Base-by-base conservation (phyloP, 1,140 invertebrate species). In the Magallana angulata region DNA sequence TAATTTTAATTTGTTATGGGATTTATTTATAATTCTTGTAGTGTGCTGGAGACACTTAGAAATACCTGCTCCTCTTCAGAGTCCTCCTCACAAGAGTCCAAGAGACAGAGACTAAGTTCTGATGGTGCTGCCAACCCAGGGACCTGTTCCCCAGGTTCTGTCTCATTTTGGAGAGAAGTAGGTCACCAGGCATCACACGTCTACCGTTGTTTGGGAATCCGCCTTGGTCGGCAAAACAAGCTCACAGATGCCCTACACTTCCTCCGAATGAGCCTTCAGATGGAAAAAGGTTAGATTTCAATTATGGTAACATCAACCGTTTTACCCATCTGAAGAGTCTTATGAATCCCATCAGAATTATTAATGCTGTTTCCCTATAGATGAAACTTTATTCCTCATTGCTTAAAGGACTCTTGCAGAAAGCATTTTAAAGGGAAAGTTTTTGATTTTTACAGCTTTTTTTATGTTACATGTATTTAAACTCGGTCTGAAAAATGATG, bases 221-320 rank as follows among this genome's bases (percentile, higher is more conserved):
- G 24, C 14, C 59, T 86, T 12, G 68, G 24, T 76, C 68, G 2
- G 58, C 85, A 86, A 82, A 59, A 60, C 59, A 36, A 86, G 80
- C 58, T 86, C 85, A 82, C 60, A 16, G 85, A 86, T 86, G 85
- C 85, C 48, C 57, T 86, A 16, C 85, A 86, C 56, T 86, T 80
- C 18, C 80, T 86, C 16, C 82, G 85, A 82, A 24, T 86, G 12
- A 18, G 80, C 18, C 36, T 86, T 18, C 24, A 81, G n/a, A 57
- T 86, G n/a, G 30, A 82, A 82, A 36, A 18, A 82, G 85, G 85
- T 86, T n/a, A 59, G 85, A 80, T 48, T 56, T 12, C 5, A 48
- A n/a, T n/a, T 7, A 16, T 64, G 14, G 14, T 64, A 64, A 18
- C 18, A 16, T 14, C 62, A 64, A 1, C 18, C 4, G 7, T 16